Evolutionary conservation across 1,140 invertebrate species (phyloP).

Genomic region (Triops longicaudatus): DNA sequence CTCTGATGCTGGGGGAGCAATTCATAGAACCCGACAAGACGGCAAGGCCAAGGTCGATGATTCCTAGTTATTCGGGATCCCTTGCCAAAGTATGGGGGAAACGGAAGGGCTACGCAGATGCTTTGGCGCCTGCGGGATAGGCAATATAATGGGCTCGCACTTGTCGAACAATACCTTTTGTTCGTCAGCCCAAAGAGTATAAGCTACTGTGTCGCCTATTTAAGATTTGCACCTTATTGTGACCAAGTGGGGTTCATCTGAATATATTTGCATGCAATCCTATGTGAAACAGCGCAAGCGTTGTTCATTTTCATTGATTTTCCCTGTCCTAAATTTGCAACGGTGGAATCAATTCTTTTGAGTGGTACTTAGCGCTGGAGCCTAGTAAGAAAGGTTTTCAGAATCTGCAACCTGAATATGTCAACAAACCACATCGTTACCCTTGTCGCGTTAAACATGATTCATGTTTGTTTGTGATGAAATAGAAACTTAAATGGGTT

Average conservation of each 20-base stretch:
- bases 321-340: background rate
- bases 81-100: background rate
- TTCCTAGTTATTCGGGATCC: background rate
- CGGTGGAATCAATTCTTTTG: background rate
- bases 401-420: background rate
- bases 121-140: background rate
- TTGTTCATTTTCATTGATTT: background rate
- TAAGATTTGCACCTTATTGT: background rate
- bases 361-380: background rate
- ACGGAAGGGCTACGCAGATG: background rate
- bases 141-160: background rate
- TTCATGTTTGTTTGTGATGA: background rate
- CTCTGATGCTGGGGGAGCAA: background rate
- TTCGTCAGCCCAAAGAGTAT: background rate
- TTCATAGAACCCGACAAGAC: background rate
- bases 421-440: background rate
- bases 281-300: background rate
- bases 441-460: background rate
- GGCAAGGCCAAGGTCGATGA: constrained; percentile 9
- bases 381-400: background rate
- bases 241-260: background rate
- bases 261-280: background rate
- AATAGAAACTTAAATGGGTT: background rate
- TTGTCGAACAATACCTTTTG: background rate
- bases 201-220: background rate